Evolutionary conservation across 2,113 vertebrate species (phyloP).

Genomic region (Pitta sordida): DNA sequence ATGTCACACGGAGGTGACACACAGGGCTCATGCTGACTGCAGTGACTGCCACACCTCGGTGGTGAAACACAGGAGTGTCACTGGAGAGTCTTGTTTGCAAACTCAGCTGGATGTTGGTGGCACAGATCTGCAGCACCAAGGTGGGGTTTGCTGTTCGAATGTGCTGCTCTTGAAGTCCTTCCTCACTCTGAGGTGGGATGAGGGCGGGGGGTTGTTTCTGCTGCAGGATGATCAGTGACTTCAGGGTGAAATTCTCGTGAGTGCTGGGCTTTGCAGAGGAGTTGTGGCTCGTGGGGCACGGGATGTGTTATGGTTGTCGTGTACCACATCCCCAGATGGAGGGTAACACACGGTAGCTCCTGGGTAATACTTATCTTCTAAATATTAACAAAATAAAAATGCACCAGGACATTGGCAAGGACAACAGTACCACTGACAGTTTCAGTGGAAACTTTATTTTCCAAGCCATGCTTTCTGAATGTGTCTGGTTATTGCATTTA

Average conservation of each 20-base stretch:
- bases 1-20: not conserved
- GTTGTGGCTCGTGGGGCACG: not conserved
- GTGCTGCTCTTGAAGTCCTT: accelerated
- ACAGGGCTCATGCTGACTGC: not conserved
- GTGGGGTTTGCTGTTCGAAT: not conserved
- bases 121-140: not conserved
- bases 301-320: not conserved
- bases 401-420: not conserved
- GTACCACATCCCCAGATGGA: not conserved
- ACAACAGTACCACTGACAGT: not conserved
- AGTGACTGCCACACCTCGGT: not conserved
- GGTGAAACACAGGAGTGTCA: not conserved
- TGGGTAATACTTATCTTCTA: not conserved
- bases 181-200: not conserved
- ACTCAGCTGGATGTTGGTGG: accelerated
- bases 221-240: not conserved
- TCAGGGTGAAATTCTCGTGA: not conserved
- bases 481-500: not conserved
- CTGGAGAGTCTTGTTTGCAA: not conserved
- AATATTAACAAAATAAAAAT: not conserved
- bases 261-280: not conserved
- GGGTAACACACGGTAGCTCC: not conserved
- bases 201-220: not conserved
- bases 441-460: not conserved
- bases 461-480: not conserved